Evolutionary conservation across 2,888 invertebrate species (phyloP), one percentile per base, ranked within the genome.

Genomic region (Teleiodes luculella): DNA sequence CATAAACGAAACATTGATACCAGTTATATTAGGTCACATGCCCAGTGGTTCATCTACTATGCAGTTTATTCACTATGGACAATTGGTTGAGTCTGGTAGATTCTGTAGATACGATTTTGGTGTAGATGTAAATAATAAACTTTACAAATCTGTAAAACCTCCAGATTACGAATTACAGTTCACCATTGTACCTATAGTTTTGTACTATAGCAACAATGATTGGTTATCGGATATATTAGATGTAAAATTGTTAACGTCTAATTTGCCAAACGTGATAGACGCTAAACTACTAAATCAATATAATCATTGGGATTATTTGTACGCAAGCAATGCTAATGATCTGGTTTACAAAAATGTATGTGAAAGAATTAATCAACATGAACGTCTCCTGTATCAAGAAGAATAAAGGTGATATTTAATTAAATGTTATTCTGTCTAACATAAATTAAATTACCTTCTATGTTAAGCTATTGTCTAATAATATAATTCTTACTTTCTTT

Each of bases 221-320:
- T 79, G 74, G 77, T 57, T 95, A 2, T 82, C 93, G 0, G 78
- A 85, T 55, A 72, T 74, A 0, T 36, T 48, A 20, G 93, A 93
- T 61, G 91, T 93, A 0, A 62, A 83, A 4, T 80, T 58, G 31
- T 52, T 86, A 3, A 66, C 59, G 35, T 66, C 64, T 0, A 66
- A 83, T 47, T 68, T 94, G n/a, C 88, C 90, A 0, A 92, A 92
- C 60, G 80, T 91, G 0, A 68, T 83, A 0, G 84, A 83, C 0
- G 83, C 78, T 52, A 84, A 90, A 68, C 74, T 85, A 47, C 81
- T 93, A 3, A 74, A 87, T 0, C 75, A 90, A 41, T 94, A 92
- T 59, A 92, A 91, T 67, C 94, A 94, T 68, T 75, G 93, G 62
- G 94, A 94, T 66, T 94, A 92, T 60, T 66, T 93, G 43, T 94